Base-by-base conservation (phyloP, 2,888 invertebrate species). In the Microdon myrmicae region DNA sequence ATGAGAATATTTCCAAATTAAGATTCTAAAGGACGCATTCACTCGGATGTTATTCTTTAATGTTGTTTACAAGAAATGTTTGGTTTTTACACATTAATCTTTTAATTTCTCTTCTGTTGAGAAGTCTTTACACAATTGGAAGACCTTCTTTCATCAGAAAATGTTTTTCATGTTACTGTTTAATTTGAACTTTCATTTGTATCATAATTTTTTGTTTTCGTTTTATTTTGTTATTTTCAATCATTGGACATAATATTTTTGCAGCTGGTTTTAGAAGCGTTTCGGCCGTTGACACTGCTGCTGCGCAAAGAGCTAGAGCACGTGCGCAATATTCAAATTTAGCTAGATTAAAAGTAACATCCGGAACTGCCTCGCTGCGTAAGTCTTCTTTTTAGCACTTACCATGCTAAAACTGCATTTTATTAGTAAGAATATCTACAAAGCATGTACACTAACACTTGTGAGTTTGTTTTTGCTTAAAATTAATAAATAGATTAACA, bases 251-350 rank as follows among this genome's bases (percentile, higher is more conserved):
- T 43, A 48, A 54, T 64, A 55, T 59, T 64, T 34, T 69, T 4
- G 70, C 75, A 54, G 74, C 77, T 39, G 85, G 86, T 72, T 82
- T 90, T 73, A 86, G 96, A 68, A 95, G 96, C 43, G 92, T 92
- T 74, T 96, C 95, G 44, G 96, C 96, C 29, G 90, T 96, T 73
- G 96, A 97, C 83, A 86, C 94, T 68, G 92, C 92, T 75, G 94
- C 94, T 22, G 94, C 90, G 20, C 92, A 93, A 79, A 83, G 95
- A 32, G 95, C 94, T 22, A 89, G 90, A 71, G 91, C 89, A 0
- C 83, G 93, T 25, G 88, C 90, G 22, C 87, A 92, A 70, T 93
- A 93, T 81, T 90, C 92, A 39, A 88, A 88, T 72, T 85, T 90
- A 82, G 87, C 88, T 64, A 83, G 92, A 37, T 87, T 89, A 72